Evolutionary conservation across 2,888 invertebrate genomes (phyloP).

Genomic region (Hermodice carunculata): DNA sequence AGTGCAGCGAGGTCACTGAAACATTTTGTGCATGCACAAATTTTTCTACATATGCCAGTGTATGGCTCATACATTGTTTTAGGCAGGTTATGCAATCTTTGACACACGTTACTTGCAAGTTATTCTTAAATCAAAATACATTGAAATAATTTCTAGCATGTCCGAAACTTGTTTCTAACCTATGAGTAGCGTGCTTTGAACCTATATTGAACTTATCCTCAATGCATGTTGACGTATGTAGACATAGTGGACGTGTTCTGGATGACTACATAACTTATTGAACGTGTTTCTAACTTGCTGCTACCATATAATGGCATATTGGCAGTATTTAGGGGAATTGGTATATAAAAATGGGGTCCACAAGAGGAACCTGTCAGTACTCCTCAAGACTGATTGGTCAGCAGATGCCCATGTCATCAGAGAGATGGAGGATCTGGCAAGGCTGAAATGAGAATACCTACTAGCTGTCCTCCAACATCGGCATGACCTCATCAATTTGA

Average conservation of each 20-base stretch:
- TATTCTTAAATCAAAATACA: conserved; percentile 1
- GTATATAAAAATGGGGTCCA: conserved; percentile 14
- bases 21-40: conserved; percentile 9
- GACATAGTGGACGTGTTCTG: conserved; percentile 16
- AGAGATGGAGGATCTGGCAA: neutral
- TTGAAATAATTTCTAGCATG: neutral
- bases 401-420: neutral
- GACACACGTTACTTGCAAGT: conserved; percentile 2
- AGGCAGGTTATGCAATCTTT: neutral
- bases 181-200: conserved; percentile 10
- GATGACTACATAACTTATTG: conserved; percentile 21
- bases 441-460: neutral
- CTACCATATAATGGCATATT: conserved; percentile 18
- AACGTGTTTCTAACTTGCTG: conserved; percentile 17
- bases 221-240: conserved; percentile 3
- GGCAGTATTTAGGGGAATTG: too few relatives aligned
- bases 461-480: too few relatives aligned
- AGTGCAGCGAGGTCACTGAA: conserved; percentile 7
- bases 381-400: conserved; percentile 8
- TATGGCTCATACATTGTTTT: conserved; percentile 1
- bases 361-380: conserved; percentile 14
- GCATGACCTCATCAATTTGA: neutral
- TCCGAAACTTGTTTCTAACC: neutral
- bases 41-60: conserved; percentile 12
- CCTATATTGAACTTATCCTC: conserved; percentile 2